phyloP scores from a whole-genome alignment of 2,113 vertebrate genomes.

The Colius striatus region DNA sequence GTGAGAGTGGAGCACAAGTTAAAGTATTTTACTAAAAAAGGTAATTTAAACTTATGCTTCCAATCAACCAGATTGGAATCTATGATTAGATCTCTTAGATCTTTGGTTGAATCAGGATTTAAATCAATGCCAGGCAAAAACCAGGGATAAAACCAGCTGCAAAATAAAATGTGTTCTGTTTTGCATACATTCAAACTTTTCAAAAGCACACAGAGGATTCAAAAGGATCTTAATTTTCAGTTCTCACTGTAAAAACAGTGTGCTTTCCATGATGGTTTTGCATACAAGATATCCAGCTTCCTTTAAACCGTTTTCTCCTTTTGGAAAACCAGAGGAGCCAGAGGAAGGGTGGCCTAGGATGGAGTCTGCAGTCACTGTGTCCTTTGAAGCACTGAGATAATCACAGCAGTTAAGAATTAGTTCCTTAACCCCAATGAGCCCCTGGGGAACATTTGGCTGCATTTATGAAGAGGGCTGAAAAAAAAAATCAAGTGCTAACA shows the following conservation, averaged over 20 bases:
- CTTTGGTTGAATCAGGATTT: slow-evolving; percentile 39
- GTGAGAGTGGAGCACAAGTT: slow-evolving; percentile 5
- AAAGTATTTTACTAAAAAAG: slow-evolving; percentile 31
- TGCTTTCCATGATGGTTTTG: not conserved
- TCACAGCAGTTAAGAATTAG: slow-evolving; percentile 45
- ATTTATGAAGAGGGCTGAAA: slow-evolving; percentile 31
- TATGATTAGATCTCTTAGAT: slow-evolving; percentile 40
- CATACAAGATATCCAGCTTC: not conserved
- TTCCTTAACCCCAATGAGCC: slow-evolving; percentile 23
- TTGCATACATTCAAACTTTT: not conserved
- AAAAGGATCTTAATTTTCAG: not conserved
- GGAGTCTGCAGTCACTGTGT: not conserved
- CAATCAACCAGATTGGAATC: slow-evolving; percentile 33
- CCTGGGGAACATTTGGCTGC: slow-evolving; percentile 39
- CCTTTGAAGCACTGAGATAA: slow-evolving; percentile 35
- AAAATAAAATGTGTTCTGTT: not conserved
- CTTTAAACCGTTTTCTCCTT: not conserved
- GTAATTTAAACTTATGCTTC: slow-evolving; percentile 44
- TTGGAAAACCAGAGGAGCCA: not conserved
- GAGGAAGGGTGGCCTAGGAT: not conserved
- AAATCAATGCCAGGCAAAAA: slow-evolving; percentile 39
- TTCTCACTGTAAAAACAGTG: not conserved
- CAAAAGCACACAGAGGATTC: not conserved
- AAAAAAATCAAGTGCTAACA: slow-evolving; percentile 32
- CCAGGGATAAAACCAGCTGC: not conserved